These are phyloP conservation scores for Ellobium chinense DNA, from an alignment of 2,888 invertebrate genomes.

Conservation along the genomic window DNA sequence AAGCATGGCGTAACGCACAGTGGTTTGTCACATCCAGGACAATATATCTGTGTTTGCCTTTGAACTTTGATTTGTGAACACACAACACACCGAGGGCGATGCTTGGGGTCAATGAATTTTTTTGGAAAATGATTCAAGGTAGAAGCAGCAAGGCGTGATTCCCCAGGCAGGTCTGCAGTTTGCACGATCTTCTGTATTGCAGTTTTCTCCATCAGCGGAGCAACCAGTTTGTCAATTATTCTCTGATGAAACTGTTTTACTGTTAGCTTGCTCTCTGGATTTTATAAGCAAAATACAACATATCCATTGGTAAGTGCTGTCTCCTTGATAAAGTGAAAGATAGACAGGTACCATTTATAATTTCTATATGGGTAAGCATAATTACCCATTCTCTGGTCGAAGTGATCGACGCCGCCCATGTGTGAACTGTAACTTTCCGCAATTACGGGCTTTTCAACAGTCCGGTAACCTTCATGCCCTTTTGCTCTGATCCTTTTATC, in stretches of 20 bases:
- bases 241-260: neutral
- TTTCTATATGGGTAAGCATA: constrained; percentile 46
- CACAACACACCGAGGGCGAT: constrained; percentile 49
- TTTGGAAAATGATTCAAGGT: neutral
- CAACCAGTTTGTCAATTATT: constrained; percentile 2
- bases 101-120: constrained; percentile 39
- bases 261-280: neutral
- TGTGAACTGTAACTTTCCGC: constrained; percentile 40
- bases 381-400: constrained; percentile 40
- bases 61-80: constrained; percentile 30
- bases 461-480: constrained; percentile 12
- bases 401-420: constrained; percentile 51
- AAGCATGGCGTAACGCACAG: constrained; percentile 48
- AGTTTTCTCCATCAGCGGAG: neutral
- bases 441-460: constrained; percentile 40
- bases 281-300: constrained; percentile 43
- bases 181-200: neutral
- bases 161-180: neutral
- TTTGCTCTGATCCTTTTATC: constrained; percentile 27
- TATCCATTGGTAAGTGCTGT: constrained; percentile 52
- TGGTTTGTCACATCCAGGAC: constrained; percentile 43
- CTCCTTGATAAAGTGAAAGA: constrained; percentile 47
- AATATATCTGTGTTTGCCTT: constrained; percentile 44
- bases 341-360: constrained; percentile 46
- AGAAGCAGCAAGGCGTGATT: neutral